These are phyloP conservation scores for Deladenus siricidicola DNA, from an alignment of 2,888 invertebrate species.

Conservation along the genomic window DNA sequence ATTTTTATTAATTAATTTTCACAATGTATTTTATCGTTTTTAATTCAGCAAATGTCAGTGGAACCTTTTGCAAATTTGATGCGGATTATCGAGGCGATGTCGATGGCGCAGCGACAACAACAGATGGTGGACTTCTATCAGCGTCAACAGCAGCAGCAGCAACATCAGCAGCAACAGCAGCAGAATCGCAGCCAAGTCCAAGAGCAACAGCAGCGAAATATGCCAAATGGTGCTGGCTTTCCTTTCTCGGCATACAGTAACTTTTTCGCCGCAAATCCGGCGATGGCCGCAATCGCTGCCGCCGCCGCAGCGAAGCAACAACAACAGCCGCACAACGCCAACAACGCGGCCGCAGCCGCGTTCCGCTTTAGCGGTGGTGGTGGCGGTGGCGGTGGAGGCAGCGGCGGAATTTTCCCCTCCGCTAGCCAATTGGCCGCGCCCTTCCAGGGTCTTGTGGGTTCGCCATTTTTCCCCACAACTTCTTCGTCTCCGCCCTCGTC, in stretches of 20 bases:
- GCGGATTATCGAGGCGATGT: conserved; percentile 3
- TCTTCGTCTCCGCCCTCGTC: neutral
- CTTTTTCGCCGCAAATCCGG: neutral
- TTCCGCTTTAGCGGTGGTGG: neutral
- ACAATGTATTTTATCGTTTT: no score
- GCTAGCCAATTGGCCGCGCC: neutral
- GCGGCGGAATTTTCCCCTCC: conserved; percentile 11
- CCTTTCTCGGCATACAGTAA: no score
- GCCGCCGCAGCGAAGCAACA: neutral
- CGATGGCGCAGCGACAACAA: conserved; percentile 6
- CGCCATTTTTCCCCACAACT: neutral
- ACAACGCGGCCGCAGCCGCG: neutral
- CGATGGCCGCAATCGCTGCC: neutral
- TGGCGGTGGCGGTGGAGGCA: neutral
- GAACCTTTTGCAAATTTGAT: conserved; percentile 8
- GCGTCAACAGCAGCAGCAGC: neutral
- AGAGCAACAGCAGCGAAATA: no score
- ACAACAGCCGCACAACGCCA: neutral
- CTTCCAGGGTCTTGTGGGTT: neutral
- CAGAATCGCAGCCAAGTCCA: no score
- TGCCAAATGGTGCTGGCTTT: no score
- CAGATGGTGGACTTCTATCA: neutral
- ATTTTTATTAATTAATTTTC: no score
- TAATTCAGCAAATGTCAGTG: conserved; percentile 6
- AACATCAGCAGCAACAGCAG: neutral